phyloP scores from a whole-genome alignment of 2,797 vertebrate genomes.

The Phoxinus dragarum region DNA sequence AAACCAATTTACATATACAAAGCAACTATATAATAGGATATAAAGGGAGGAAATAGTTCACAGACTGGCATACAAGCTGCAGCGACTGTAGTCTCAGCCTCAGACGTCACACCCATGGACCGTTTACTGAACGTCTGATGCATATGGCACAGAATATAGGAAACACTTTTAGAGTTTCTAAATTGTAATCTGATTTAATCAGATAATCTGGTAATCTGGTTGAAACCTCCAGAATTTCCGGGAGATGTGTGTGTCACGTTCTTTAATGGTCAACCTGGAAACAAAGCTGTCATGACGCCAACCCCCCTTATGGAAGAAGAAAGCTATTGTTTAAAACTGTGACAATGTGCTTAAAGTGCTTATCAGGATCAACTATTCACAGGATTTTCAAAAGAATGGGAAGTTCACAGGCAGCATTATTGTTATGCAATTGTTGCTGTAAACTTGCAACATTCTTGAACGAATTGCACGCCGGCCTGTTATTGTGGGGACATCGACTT shows the following conservation, averaged over 20 bases:
- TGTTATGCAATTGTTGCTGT: background rate
- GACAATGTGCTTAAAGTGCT: background rate
- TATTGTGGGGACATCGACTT: background rate
- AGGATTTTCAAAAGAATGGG: background rate
- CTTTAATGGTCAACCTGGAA: background rate
- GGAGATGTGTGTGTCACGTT: background rate
- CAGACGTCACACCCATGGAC: background rate
- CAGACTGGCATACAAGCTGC: background rate
- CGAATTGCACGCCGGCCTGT: background rate
- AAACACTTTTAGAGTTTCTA: background rate
- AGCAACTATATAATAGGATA: background rate
- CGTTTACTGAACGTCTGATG: background rate
- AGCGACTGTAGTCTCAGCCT: background rate
- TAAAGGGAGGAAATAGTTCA: background rate
- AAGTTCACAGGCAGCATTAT: background rate
- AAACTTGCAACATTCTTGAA: background rate
- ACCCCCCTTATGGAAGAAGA: background rate
- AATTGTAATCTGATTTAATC: background rate
- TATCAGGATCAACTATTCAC: background rate
- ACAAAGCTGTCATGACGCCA: background rate
- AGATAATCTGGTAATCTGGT: background rate
- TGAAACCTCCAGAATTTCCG: background rate
- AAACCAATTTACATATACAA: constrained; percentile 2
- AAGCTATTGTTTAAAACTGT: background rate
- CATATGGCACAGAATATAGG: background rate